phyloP scores from a whole-genome alignment of 2,888 invertebrate genomes.

The Campoletis raptor region DNA sequence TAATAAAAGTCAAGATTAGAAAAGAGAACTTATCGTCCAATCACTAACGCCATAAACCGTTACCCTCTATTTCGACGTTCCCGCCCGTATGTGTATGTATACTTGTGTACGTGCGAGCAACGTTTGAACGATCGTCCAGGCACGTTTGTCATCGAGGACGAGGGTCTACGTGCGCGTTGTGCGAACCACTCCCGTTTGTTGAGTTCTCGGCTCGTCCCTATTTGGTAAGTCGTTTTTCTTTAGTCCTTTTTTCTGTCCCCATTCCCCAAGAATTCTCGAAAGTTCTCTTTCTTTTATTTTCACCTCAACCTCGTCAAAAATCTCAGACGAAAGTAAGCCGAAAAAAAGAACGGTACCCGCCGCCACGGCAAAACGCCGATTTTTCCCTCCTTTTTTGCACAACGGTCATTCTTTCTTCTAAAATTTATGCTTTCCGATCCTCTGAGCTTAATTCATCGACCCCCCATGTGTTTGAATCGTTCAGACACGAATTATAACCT shows the following conservation, averaged over 20 bases:
- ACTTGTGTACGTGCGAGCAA: constrained; percentile 59
- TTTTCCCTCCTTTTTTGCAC: constrained; percentile 17
- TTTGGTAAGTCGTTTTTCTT: constrained; percentile 57
- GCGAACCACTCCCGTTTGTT: constrained; percentile 68
- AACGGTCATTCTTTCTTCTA: neutral
- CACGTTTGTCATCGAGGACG: constrained; percentile 78
- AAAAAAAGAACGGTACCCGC: neutral
- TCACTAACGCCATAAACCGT: constrained; percentile 73
- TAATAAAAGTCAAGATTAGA: neutral
- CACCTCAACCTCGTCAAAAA: neutral
- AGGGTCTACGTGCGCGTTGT: constrained; percentile 73
- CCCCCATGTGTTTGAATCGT: constrained; percentile 7
- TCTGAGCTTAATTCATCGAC: neutral
- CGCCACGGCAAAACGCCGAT: neutral
- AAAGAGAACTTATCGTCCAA: constrained; percentile 25
- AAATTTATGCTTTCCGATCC: neutral
- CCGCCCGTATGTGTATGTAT: constrained; percentile 69
- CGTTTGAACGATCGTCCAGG: constrained; percentile 76
- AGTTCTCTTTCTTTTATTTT: neutral
- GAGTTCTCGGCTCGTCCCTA: constrained; percentile 36
- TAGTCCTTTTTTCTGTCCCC: neutral
- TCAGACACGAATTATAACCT: constrained; percentile 36
- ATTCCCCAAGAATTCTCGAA: constrained; percentile 8
- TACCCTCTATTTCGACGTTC: constrained; percentile 72
- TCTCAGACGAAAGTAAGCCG: neutral